phyloP scores from a whole-genome alignment of 2,113 vertebrate genomes.

The Thomomys bottae region DNA sequence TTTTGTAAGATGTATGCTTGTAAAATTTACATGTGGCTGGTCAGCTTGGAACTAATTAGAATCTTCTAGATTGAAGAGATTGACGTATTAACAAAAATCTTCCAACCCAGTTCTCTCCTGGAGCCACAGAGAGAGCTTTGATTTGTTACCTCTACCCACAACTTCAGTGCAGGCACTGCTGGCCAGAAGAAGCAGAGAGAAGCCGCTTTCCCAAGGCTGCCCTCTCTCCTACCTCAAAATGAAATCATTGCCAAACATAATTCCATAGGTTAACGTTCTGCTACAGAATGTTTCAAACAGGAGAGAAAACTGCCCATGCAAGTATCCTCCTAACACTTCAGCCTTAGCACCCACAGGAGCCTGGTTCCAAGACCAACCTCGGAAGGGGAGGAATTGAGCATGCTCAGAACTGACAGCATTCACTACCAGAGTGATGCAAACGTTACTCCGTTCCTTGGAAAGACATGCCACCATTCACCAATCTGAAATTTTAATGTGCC shows the following conservation, averaged over 20 bases:
- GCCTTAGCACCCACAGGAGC: too few species aligned
- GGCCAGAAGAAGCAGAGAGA: not conserved
- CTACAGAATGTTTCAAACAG: slow-evolving; percentile 6
- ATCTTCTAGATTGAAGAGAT: not conserved
- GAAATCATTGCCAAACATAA: not conserved
- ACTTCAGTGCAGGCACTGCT: fast-evolving
- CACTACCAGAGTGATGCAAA: not conserved
- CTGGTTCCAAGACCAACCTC: too few species aligned
- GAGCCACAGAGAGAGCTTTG: not conserved
- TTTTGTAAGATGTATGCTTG: not conserved
- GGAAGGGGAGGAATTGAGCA: too few species aligned
- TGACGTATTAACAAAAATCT: not conserved
- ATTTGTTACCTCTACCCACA: too few species aligned
- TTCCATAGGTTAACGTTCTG: not conserved
- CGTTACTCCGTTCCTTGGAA: too few species aligned
- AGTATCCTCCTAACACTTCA: not conserved
- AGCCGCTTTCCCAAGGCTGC: not conserved
- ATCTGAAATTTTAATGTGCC: too few species aligned
- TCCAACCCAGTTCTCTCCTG: not conserved
- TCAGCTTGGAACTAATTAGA: not conserved
- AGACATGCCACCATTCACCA: too few species aligned
- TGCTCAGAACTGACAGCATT: too few species aligned
- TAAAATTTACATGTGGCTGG: not conserved
- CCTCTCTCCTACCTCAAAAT: not conserved
- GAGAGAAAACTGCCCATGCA: not conserved